Conservation (phyloP, 1,140 invertebrate genomes). For the silkworm (Bombyx mori) region DNA sequence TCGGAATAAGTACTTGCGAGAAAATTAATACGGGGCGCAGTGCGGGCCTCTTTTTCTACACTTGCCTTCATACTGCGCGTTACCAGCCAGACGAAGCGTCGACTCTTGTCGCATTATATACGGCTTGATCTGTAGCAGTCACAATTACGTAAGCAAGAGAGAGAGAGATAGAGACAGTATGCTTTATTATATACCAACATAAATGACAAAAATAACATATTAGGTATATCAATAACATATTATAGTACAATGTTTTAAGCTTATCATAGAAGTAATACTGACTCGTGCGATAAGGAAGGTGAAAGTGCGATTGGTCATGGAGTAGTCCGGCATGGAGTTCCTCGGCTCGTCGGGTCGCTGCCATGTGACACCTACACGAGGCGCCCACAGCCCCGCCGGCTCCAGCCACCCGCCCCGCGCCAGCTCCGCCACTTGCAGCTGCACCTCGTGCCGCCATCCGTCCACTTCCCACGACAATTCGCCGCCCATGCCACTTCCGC, state of each 20-base stretch:
- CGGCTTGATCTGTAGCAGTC: constrained; percentile 76
- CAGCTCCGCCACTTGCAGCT: constrained; percentile 38
- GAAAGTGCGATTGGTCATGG: constrained; percentile 57
- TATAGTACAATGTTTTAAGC: background rate
- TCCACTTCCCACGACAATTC: constrained; percentile 34
- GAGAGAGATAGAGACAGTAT: too few species aligned
- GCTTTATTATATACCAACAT: too few species aligned
- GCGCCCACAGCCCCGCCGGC: constrained; percentile 26
- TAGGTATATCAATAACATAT: background rate
- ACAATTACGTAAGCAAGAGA: too few species aligned
- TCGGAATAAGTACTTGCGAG: background rate
- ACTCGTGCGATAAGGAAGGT: constrained; percentile 42
- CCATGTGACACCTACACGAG: constrained; percentile 30
- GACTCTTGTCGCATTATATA: constrained; percentile 89
- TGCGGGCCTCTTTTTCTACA: background rate
- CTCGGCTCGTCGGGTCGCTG: constrained; percentile 11
- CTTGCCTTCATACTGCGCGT: constrained; percentile 81
- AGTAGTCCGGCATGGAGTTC: constrained; percentile 25
- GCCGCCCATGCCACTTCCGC: constrained; percentile 19
- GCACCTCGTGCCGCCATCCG: constrained; percentile 30
- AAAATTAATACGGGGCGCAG: background rate
- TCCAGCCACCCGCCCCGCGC: constrained; percentile 33
- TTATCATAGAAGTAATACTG: background rate
- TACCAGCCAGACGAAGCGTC: constrained; percentile 77
- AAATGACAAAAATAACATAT: too few species aligned